Percentiles rank a stretch among this genome's conserved stretches.
Evolutionary conservation across 2,113 vertebrate species (phyloP).

Genomic region (Eubucco bourcierii): DNA sequence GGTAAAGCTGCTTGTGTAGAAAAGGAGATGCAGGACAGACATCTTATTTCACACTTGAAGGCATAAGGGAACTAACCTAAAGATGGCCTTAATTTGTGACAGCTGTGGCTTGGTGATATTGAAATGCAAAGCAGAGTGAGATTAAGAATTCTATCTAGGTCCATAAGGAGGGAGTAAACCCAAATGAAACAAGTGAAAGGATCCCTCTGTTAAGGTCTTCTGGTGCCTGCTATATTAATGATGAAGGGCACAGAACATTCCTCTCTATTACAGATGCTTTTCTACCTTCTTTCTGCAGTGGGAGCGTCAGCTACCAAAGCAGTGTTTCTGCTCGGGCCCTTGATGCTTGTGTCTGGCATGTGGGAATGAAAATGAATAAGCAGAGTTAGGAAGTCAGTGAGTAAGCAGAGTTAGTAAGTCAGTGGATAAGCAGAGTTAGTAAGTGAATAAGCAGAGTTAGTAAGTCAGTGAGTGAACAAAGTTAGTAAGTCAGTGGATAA

Average conservation of each 20-base stretch:
- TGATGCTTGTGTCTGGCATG: neutral
- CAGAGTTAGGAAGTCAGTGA: neutral
- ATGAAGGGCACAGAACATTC: neutral
- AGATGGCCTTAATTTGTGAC: neutral
- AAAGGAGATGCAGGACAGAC: neutral
- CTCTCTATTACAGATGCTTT: neutral
- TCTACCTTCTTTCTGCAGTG: neutral
- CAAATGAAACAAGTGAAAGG: neutral
- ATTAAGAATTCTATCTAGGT: neutral
- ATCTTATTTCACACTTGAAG: neutral
- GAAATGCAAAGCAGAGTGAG: neutral
- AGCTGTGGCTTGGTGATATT: accelerated
- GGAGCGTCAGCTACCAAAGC: neutral
- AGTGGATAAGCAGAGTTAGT: too few species aligned
- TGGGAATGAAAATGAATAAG: neutral
- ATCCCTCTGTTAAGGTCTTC: accelerated
- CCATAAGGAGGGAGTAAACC: neutral
- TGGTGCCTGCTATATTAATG: neutral
- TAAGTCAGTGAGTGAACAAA: too few species aligned
- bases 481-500: neutral
- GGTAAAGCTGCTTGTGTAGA: neutral
- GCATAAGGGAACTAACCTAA: neutral
- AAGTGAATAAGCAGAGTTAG: neutral
- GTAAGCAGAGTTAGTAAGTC: neutral
- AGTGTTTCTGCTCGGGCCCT: neutral